A percentile compares a stretch with the other conserved stretches of the same genome.
Conservation (phyloP, 2,888 invertebrate genomes). For the Stenchaetothrips biformis region DNA sequence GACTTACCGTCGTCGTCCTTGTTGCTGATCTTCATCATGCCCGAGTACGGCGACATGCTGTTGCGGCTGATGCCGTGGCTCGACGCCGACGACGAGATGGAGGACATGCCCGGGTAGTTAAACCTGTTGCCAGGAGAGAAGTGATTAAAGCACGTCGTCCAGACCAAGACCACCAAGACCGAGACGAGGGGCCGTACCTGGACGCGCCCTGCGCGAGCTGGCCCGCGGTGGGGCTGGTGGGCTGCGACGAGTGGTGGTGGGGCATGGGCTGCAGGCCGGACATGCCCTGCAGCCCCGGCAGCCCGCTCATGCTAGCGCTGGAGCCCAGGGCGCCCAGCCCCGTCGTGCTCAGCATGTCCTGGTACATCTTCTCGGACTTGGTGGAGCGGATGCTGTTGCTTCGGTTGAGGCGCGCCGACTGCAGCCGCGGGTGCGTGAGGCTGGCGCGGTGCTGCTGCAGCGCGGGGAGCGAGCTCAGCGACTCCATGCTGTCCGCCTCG, state of each 20-base stretch:
- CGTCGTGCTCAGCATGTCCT: slow-evolving; percentile 67
- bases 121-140: slow-evolving; percentile 35
- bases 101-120: slow-evolving; percentile 49
- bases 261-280: slow-evolving; percentile 42
- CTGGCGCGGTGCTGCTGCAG: slow-evolving; percentile 65
- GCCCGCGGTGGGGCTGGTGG: slow-evolving; percentile 65
- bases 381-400: slow-evolving; percentile 94
- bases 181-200: slow-evolving; percentile 34
- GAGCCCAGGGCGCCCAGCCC: not conserved
- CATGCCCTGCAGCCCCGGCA: slow-evolving; percentile 45
- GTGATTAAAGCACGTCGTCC: not conserved
- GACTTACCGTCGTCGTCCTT: slow-evolving; percentile 62
- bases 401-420: slow-evolving; percentile 48
- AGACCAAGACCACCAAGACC: slow-evolving; percentile 1
- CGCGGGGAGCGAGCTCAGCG: slow-evolving; percentile 54
- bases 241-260: slow-evolving; percentile 52
- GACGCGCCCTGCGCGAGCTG: slow-evolving; percentile 41
- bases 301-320: slow-evolving; percentile 53
- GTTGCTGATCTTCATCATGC: slow-evolving; percentile 45
- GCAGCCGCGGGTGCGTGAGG: slow-evolving; percentile 65
- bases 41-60: slow-evolving; percentile 45
- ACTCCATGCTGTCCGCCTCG: slow-evolving; percentile 73
- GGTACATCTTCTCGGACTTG: slow-evolving; percentile 91
- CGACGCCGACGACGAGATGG: slow-evolving; percentile 57
- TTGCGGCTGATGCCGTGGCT: slow-evolving; percentile 50